phyloP scores from a whole-genome alignment of 53 echinoderm and acorn worm genomes.

The Antedon mediterranea region DNA sequence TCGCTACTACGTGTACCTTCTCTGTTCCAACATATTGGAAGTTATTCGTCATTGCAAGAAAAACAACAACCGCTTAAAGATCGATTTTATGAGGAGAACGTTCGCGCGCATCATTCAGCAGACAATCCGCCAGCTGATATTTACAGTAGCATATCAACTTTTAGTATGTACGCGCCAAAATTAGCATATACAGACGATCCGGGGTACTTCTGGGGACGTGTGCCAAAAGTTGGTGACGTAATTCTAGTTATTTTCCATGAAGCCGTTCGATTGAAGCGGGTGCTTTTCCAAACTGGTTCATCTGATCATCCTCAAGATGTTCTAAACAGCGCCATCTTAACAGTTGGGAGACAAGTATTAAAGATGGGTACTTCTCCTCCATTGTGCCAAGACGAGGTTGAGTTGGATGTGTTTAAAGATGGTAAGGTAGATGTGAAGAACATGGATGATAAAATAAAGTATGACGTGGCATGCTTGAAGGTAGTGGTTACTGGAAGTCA shows the following conservation, averaged over 20 bases:
- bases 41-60: slow-evolving; percentile 52
- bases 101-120: slow-evolving; percentile 24
- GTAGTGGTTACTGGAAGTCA: slow-evolving; percentile 44
- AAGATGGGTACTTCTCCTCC: slow-evolving; percentile 4
- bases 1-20: slow-evolving; percentile 51
- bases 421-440: slow-evolving; percentile 41
- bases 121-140: slow-evolving; percentile 72
- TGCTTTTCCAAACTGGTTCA: slow-evolving; percentile 56
- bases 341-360: slow-evolving; percentile 24
- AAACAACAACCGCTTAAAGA: slow-evolving; percentile 54
- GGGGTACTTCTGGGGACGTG: slow-evolving; percentile 80
- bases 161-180: slow-evolving; percentile 65
- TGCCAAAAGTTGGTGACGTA: slow-evolving; percentile 34
- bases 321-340: slow-evolving; percentile 38
- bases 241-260: slow-evolving; percentile 49
- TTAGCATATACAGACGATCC: slow-evolving; percentile 61
- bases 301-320: slow-evolving; percentile 50
- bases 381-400: slow-evolving; percentile 40
- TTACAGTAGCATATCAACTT: slow-evolving; percentile 64
- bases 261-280: slow-evolving; percentile 34
- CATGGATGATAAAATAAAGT: slow-evolving; percentile 21
- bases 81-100: slow-evolving; percentile 53
- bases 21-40: slow-evolving; percentile 77
- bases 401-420: slow-evolving; percentile 31
- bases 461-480: slow-evolving; percentile 37